Evolutionary conservation across 1,140 invertebrate genomes (phyloP).

Genomic region (Caenorhabditis remanei): DNA sequence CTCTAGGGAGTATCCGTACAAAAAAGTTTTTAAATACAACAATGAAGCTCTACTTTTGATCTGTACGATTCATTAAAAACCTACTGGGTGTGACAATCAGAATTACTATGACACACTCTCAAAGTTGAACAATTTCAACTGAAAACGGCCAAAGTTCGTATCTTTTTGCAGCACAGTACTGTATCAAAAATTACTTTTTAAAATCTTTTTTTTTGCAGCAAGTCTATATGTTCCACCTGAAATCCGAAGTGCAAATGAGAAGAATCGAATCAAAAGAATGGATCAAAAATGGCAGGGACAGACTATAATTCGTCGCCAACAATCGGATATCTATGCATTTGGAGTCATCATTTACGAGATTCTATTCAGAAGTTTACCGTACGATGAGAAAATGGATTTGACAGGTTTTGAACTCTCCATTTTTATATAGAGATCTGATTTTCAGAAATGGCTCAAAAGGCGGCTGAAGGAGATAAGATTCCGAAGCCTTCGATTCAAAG

Average conservation of each 20-base stretch:
- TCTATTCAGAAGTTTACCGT: conserved; percentile 73
- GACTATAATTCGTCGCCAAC: not conserved
- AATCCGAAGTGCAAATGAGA: conserved; percentile 72
- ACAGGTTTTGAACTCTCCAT: conserved; percentile 51
- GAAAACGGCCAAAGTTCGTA: too few species aligned
- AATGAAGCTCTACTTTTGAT: too few species aligned
- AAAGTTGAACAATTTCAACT: too few species aligned
- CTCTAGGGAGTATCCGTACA: too few species aligned
- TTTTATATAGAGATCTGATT: not conserved
- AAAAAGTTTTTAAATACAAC: too few species aligned
- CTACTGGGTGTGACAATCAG: too few species aligned
- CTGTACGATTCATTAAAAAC: too few species aligned
- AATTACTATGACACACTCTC: too few species aligned
- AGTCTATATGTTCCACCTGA: conserved; percentile 73
- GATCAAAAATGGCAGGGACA: conserved; percentile 73
- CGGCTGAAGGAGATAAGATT: conserved; percentile 72
- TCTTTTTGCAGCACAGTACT: too few species aligned
- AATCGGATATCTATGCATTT: conserved; percentile 75
- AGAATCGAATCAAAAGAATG: conserved; percentile 70
- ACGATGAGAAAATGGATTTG: conserved; percentile 69
- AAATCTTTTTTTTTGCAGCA: not conserved
- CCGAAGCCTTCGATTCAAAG: conserved; percentile 72
- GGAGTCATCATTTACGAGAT: conserved; percentile 77
- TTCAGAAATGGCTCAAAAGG: conserved; percentile 73
- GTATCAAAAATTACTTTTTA: not conserved